A percentile compares a stretch with the other conserved stretches of the same genome.
Evolutionary conservation across 1,140 invertebrate species (phyloP).

Genomic region (Sitophilus oryzae): DNA sequence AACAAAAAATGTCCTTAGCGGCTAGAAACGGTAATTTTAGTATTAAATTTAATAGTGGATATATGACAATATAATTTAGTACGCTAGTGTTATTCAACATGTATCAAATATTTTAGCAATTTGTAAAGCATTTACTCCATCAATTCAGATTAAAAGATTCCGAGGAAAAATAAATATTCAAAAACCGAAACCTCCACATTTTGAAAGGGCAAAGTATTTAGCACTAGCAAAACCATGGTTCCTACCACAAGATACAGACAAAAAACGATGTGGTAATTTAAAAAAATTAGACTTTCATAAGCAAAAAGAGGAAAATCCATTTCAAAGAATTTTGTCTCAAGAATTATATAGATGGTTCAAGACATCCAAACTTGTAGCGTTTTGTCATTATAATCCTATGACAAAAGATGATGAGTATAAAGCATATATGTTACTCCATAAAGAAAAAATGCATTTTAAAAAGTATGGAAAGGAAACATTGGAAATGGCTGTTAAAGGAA

Average conservation of each 20-base stretch:
- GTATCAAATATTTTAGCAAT: constrained; percentile 25
- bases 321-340: constrained; percentile 60
- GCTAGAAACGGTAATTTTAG: constrained; percentile 12
- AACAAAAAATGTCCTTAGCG: constrained; percentile 21
- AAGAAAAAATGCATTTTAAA: constrained; percentile 60
- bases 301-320: constrained; percentile 53
- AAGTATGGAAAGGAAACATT: constrained; percentile 55
- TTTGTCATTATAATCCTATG: constrained; percentile 66
- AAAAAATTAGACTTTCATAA: no score
- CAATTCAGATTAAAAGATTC: constrained; percentile 54
- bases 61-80: constrained; percentile 1
- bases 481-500: constrained; percentile 52
- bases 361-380: constrained; percentile 60
- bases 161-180: constrained; percentile 69
- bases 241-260: constrained; percentile 35
- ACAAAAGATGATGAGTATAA: constrained; percentile 53
- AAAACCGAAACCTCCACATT: constrained; percentile 61
- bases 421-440: constrained; percentile 53
- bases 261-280: no score
- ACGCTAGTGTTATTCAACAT: background rate
- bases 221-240: constrained; percentile 57
- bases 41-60: no score
- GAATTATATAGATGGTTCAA: constrained; percentile 64
- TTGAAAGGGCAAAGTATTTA: constrained; percentile 54
- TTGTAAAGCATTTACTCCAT: constrained; percentile 18